Base-by-base conservation (phyloP, 2,888 invertebrate genomes). In the Lissocephala sabroskyi region DNA sequence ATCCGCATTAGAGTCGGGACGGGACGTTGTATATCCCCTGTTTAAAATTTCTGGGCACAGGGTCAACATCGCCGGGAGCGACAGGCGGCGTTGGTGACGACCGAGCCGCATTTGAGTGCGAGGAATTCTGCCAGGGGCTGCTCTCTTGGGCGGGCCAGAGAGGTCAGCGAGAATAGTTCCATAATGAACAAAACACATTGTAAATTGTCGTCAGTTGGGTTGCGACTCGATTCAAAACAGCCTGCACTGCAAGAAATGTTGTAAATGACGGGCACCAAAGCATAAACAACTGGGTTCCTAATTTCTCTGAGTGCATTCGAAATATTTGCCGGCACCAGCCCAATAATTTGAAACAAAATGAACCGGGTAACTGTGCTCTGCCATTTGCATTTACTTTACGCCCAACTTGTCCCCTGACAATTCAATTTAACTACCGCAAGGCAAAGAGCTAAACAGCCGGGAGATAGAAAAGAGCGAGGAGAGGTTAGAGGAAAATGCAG, bases 181-280 rank as follows among this genome's bases (percentile, higher is more conserved):
- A 64, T 77, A 71, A 71, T 71, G 71, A 74, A 77, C 61, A 74
- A 74, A 77, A 77, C 78, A 71, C 77, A 71, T 71, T 71, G 77
- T 77, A 71, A 77, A 77, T 77, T 74, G 75, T 68, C 61, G 51
- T 62, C 62, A 51, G 66, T 23, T 23, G 23, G 23, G 3, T 23
- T 23, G 23, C 3, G 23, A 5, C 7, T 23, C 7, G 23, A 7
- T n/a, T n/a, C n/a, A n/a, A n/a, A n/a, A n/a, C n/a, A n/a, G n/a
- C n/a, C n/a, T n/a, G n/a, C n/a, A n/a, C n/a, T n/a, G n/a, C n/a
- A n/a, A n/a, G n/a, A n/a, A n/a, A n/a, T n/a, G n/a, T n/a, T n/a
- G n/a, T n/a, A n/a, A n/a, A n/a, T n/a, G n/a, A n/a, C n/a, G n/a
- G n/a, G n/a, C n/a, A n/a, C n/a, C n/a, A n/a, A n/a, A n/a, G n/a